These are phyloP conservation scores for Cephalotes varians DNA, from an alignment of 2,888 invertebrate species.

Conservation along the genomic window DNA sequence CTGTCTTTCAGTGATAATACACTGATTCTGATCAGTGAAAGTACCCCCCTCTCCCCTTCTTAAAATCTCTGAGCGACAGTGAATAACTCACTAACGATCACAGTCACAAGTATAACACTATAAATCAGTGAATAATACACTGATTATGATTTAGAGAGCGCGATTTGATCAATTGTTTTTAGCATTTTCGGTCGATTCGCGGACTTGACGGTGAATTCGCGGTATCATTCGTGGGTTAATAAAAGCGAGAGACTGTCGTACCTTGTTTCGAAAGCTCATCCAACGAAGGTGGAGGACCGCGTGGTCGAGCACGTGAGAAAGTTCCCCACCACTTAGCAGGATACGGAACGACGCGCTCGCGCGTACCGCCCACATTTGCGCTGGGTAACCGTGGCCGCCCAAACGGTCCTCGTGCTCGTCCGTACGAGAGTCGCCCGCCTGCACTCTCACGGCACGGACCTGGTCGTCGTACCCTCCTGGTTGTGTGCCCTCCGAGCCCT, in stretches of 20 bases:
- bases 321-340: slow-evolving; percentile 75
- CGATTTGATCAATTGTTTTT: neutral
- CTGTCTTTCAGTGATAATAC: too few relatives aligned
- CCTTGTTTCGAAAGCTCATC: slow-evolving; percentile 29
- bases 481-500: slow-evolving; percentile 69
- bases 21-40: too few relatives aligned
- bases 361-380: slow-evolving; percentile 84
- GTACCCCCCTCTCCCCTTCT: too few relatives aligned
- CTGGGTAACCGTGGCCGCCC: slow-evolving; percentile 80
- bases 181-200: neutral
- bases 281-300: slow-evolving; percentile 74
- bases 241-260: slow-evolving; percentile 38
- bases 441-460: slow-evolving; percentile 82
- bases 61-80: too few relatives aligned
- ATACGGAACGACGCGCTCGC: slow-evolving; percentile 79
- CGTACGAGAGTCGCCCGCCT: slow-evolving; percentile 80
- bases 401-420: slow-evolving; percentile 77
- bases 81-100: too few relatives aligned
- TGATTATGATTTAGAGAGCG: too few relatives aligned
- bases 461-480: slow-evolving; percentile 66
- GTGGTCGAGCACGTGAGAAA: slow-evolving; percentile 84
- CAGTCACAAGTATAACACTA: too few relatives aligned
- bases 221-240: slow-evolving; percentile 33
- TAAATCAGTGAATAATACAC: too few relatives aligned
- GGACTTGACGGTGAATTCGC: slow-evolving; percentile 5